Evolutionary conservation across 2,888 invertebrate species (phyloP), one percentile per base, ranked within the genome.

Genomic region (Aethes cnicana): DNA sequence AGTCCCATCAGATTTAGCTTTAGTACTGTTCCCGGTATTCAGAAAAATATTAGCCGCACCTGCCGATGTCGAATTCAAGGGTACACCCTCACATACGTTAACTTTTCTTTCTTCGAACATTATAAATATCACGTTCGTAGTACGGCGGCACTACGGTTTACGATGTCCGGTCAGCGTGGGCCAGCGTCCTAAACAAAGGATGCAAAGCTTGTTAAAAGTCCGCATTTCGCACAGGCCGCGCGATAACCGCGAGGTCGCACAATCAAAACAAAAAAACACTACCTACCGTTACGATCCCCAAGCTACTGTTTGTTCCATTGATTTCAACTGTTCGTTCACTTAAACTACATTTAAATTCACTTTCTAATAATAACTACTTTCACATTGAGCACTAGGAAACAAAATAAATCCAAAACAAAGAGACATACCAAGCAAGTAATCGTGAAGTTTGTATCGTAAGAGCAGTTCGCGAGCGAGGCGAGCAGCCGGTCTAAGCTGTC

Each of bases 161-260:
- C 66, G 67, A 71, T 71, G 64, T 59, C 61, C 62, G 63, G 58
- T 54, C 75, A 70, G 81, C 78, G 75, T 77, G 81, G 80, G 84
- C 75, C 78, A 74, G 66, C 74, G 74, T 68, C 79, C 82, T 81
- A 83, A 83, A 86, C 87, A 86, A 87, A 85, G 85, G 84, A 84
- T 77, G 73, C 67, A 64, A 69, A 82, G 78, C 78, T 83, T 77
- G 67, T 62, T 77, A 71, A 74, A 82, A 85, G 78, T 84, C 44
- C 35, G 25, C 32, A 46, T 46, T 52, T 84, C 74, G 73, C 78
- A 23, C 39, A 25, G 23, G 72, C 64, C 69, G 65, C 68, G 68
- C 67, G 78, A 81, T 84, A 84, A 77, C 74, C 67, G 72, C 69
- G 62, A 63, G 62, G 69, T 75, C 77, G 71, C 32, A 26, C 32